A percentile compares a stretch with the other conserved stretches of the same genome.
Evolutionary conservation across 2,113 vertebrate species (phyloP).

Genomic region (Passerina amoena): DNA sequence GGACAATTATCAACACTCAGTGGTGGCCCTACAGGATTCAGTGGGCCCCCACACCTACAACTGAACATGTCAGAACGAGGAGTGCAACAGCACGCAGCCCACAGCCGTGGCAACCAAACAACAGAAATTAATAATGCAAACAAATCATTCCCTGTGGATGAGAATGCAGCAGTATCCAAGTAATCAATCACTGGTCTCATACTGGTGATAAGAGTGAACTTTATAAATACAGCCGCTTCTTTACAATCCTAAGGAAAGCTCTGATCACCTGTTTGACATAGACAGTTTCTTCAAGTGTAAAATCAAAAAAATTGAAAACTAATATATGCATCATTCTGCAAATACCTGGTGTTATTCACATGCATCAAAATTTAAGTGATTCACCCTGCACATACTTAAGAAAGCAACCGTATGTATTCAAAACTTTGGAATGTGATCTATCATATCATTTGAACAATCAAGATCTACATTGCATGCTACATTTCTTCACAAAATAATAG

Average conservation of each 20-base stretch:
- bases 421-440: background rate
- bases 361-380: background rate
- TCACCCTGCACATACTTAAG: background rate
- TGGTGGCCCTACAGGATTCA: background rate
- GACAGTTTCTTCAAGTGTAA: background rate
- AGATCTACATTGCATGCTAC: background rate
- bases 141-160: background rate
- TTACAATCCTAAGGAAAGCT: background rate
- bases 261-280: background rate
- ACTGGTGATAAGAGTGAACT: background rate
- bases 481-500: background rate
- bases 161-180: background rate
- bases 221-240: background rate
- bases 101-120: background rate
- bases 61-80: background rate
- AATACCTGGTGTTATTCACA: background rate
- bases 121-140: background rate
- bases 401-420: background rate
- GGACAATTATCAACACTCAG: rapidly evolving
- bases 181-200: background rate
- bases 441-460: background rate
- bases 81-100: background rate
- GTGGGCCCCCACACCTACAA: background rate
- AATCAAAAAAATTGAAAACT: background rate
- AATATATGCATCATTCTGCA: background rate